Base-by-base conservation (phyloP, 2,113 vertebrate genomes). In the Sapayoa aenigma region DNA sequence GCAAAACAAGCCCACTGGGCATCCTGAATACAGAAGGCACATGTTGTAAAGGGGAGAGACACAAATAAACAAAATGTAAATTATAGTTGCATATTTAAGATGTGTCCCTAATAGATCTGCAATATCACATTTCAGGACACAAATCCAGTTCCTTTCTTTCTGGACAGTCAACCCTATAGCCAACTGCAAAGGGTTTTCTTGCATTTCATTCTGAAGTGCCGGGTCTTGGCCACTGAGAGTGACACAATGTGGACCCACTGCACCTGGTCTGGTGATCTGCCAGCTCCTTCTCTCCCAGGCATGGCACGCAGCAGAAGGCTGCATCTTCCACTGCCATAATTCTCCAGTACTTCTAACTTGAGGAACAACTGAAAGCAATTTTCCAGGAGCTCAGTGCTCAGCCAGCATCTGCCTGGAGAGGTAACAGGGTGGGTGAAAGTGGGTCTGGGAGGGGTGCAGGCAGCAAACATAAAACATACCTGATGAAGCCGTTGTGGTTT, bases 401-500 rank as follows among this genome's bases (percentile, higher is more conserved):
- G 39, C 14, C 30, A 86, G 76, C 67, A 74, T 16, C 11, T n/a
- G 16, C 20, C n/a, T 59, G 73, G 25, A 83, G 33, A 72, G 17
- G 27, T 47, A 74, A 88, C 9, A 69, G 49, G 5, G 18, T 50
- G 20, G 23, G 30, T 73, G 23, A 80, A 80, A 73, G 27, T 8
- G 14, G 12, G 24, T 50, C 42, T 74, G 52, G 24, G 33, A 77
- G 7, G 3, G 19, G 21, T 58, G 7, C 17, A 81, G 13, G 44
- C 52, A 89, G 49, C 6, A 84, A 81, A 87, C 14, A n/a, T 47
- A 78, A 91, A 77, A 87, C 18, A 1, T 30, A 97, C 96, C 96
- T 93, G 95, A 92, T 44, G 93, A 94, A 72, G 84, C 62, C 0
- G 94, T 95, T 0, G 87, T 5, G 0, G 91, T 79, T 92, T 95